phyloP scores from a whole-genome alignment of 2,113 vertebrate genomes.

The Antechinus stuartii region DNA sequence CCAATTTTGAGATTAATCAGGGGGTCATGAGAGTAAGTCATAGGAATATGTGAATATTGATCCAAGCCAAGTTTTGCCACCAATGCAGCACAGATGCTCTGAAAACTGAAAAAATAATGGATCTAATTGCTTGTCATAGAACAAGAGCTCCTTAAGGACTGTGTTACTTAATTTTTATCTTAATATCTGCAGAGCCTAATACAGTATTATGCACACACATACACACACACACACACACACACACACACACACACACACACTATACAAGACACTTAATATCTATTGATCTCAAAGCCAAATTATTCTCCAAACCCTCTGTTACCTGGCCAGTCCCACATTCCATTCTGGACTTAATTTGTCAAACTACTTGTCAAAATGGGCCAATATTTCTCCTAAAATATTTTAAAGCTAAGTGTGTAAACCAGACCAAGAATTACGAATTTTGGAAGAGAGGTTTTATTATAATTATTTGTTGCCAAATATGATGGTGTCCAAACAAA shows the following conservation, averaged over 20 bases:
- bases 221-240: too few relatives aligned
- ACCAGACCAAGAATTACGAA: background rate
- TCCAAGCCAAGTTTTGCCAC: background rate
- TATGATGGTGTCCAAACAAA: background rate
- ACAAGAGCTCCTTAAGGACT: background rate
- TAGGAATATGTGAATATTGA: background rate
- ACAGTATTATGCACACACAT: background rate
- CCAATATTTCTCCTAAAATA: background rate
- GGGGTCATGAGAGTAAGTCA: background rate
- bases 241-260: background rate
- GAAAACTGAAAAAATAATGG: background rate
- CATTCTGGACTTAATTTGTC: background rate
- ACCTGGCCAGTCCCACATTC: background rate
- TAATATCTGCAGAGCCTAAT: background rate
- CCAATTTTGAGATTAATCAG: background rate
- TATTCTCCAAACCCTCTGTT: background rate
- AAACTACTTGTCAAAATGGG: background rate
- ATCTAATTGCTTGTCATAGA: background rate
- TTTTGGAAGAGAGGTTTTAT: background rate
- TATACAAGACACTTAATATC: background rate
- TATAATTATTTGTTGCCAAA: background rate
- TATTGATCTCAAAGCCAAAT: background rate
- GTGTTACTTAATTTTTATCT: background rate
- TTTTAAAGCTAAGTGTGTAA: background rate
- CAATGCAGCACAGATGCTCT: background rate